Evolutionary conservation across 2,797 vertebrate species (phyloP).

Genomic region (Delichon dasypus): DNA sequence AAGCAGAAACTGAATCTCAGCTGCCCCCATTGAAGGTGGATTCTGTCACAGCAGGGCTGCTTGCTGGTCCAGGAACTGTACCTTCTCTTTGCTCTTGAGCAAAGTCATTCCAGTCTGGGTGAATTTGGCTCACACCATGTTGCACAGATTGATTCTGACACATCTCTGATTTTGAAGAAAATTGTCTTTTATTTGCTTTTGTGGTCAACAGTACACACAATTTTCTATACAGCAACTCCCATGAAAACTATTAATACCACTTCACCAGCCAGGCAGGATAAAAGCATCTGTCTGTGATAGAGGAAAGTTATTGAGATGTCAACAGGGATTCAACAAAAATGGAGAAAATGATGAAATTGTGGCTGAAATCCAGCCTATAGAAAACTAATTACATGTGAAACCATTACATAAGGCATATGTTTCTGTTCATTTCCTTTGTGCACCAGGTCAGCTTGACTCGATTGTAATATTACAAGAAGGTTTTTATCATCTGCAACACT

Average conservation of each 20-base stretch:
- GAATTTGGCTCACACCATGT: not conserved
- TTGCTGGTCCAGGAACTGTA: not conserved
- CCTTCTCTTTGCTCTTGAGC: not conserved
- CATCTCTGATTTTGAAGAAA: not conserved
- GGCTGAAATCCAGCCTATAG: not conserved
- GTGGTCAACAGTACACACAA: not conserved
- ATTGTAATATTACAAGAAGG: not conserved
- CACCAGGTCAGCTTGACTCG: not conserved
- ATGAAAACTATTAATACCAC: not conserved
- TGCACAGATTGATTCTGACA: not conserved
- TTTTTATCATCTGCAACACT: not conserved
- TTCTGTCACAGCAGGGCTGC: no score
- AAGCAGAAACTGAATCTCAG: not conserved
- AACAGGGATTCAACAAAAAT: slow-evolving; percentile 11
- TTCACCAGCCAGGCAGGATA: not conserved
- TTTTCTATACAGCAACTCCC: not conserved
- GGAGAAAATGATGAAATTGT: slow-evolving; percentile 10
- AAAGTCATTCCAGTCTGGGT: not conserved
- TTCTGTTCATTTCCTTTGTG: slow-evolving; percentile 36
- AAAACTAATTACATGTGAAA: slow-evolving; percentile 29
- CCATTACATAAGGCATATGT: slow-evolving; percentile 4
- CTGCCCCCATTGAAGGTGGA: not conserved
- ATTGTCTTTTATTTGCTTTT: not conserved
- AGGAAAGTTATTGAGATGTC: slow-evolving; percentile 20
- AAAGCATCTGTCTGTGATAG: not conserved